These are phyloP conservation scores for Brevipalpus yothersi DNA, from an alignment of 1,140 invertebrate species.

Conservation along the genomic window DNA sequence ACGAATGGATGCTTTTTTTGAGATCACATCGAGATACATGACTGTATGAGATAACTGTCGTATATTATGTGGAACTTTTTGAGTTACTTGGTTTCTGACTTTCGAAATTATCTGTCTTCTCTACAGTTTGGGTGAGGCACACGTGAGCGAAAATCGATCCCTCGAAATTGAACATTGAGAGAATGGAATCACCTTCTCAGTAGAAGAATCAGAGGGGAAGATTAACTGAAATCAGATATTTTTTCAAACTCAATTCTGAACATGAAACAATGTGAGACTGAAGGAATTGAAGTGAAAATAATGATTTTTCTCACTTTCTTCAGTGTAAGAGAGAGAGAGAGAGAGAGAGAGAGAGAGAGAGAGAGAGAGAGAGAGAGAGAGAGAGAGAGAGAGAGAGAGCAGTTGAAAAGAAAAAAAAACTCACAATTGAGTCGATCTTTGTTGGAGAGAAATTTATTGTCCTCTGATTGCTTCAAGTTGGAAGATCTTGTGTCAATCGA, in stretches of 20 bases:
- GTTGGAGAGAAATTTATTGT: constrained; percentile 50
- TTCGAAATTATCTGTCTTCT: too few relatives aligned
- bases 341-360: not conserved
- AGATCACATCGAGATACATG: too few relatives aligned
- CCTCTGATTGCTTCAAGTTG: constrained; percentile 42
- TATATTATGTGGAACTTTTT: too few relatives aligned
- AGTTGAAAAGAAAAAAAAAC: constrained; percentile 5
- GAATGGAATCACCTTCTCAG: too few relatives aligned
- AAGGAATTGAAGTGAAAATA: too few relatives aligned
- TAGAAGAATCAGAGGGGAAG: not conserved
- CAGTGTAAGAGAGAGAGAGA: not conserved
- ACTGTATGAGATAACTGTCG: too few relatives aligned
- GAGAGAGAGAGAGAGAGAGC: not conserved
- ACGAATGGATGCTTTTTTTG: too few relatives aligned
- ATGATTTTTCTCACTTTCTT: too few relatives aligned
- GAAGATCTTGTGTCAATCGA: constrained; percentile 64
- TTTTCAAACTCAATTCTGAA: not conserved
- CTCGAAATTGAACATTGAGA: too few relatives aligned
- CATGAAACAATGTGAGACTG: not conserved
- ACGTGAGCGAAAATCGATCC: too few relatives aligned
- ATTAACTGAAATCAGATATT: not conserved
- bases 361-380: not conserved
- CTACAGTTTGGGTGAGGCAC: too few relatives aligned
- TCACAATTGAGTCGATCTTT: constrained; percentile 55
- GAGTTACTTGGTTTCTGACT: too few relatives aligned